These are phyloP conservation scores for Chaetura pelagica DNA, from an alignment of 2,113 vertebrate species.

Conservation along the genomic window DNA sequence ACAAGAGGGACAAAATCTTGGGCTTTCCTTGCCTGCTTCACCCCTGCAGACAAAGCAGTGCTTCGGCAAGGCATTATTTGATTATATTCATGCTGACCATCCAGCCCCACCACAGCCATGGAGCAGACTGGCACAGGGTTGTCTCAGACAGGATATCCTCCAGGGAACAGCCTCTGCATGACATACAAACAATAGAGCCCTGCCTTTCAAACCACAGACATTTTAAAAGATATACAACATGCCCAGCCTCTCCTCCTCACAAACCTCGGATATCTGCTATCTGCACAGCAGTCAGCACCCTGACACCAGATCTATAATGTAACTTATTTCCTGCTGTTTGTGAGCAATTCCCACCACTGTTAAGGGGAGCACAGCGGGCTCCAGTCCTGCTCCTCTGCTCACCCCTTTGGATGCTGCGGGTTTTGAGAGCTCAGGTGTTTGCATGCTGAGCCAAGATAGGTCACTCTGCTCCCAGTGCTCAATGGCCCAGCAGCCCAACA, in stretches of 20 bases:
- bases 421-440: neutral
- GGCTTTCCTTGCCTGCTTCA: neutral
- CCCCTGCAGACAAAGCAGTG: neutral
- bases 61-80: constrained; percentile 3
- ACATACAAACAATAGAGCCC: constrained; percentile 72
- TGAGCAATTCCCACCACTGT: neutral
- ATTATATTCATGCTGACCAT: constrained; percentile 47
- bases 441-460: neutral
- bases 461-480: neutral
- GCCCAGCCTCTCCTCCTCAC: neutral
- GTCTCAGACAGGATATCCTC: constrained; percentile 84
- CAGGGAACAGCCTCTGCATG: constrained; percentile 75
- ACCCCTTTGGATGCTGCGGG: neutral
- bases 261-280: neutral
- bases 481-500: neutral
- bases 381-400: neutral
- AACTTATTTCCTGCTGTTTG: neutral
- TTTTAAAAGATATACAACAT: neutral
- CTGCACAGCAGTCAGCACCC: neutral
- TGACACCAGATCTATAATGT: neutral
- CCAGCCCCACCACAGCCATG: constrained; percentile 60
- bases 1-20: neutral
- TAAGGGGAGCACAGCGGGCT: neutral
- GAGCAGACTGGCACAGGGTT: constrained; percentile 71
- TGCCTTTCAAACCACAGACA: constrained; percentile 18